Conservation (phyloP, 2,888 invertebrate species). For the Encarsia formosa region DNA sequence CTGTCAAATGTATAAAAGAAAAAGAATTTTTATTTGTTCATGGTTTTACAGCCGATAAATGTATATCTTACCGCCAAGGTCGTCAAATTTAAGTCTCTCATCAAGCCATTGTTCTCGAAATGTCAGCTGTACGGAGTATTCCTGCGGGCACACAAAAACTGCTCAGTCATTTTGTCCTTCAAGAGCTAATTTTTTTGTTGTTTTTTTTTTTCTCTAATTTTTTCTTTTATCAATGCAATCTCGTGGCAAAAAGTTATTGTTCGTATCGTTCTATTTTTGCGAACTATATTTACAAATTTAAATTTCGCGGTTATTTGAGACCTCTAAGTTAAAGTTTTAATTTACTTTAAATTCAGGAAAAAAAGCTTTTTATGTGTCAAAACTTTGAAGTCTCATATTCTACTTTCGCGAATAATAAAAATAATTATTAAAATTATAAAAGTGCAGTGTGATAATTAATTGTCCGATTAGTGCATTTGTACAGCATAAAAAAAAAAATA, state of each 20-base stretch:
- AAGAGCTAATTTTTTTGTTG: too few species aligned
- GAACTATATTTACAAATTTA: too few species aligned
- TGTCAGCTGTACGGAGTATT: conserved; percentile 96
- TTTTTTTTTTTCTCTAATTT: too few species aligned
- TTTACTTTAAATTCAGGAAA: too few species aligned
- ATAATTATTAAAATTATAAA: background rate
- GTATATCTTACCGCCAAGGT: conserved; percentile 73
- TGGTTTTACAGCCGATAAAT: too few species aligned
- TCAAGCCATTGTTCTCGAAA: conserved; percentile 97
- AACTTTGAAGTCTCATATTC: conserved; percentile 13
- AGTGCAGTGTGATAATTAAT: conserved; percentile 15
- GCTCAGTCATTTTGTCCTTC: conserved; percentile 9
- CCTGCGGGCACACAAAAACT: conserved; percentile 61
- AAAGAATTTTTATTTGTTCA: too few species aligned
- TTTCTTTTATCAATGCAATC: conserved; percentile 12
- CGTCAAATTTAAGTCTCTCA: conserved; percentile 84
- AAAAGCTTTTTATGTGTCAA: too few species aligned
- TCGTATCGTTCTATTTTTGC: background rate
- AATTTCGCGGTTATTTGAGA: too few species aligned
- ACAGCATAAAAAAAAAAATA: conserved; percentile 1
- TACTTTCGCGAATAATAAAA: conserved; percentile 12
- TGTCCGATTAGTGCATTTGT: conserved; percentile 16
- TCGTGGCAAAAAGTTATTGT: conserved; percentile 3
- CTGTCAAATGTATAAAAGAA: too few species aligned
- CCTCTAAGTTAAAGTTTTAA: too few species aligned